These are phyloP conservation scores for Papilio protenor DNA, from an alignment of 2,888 invertebrate species.

Conservation along the genomic window DNA sequence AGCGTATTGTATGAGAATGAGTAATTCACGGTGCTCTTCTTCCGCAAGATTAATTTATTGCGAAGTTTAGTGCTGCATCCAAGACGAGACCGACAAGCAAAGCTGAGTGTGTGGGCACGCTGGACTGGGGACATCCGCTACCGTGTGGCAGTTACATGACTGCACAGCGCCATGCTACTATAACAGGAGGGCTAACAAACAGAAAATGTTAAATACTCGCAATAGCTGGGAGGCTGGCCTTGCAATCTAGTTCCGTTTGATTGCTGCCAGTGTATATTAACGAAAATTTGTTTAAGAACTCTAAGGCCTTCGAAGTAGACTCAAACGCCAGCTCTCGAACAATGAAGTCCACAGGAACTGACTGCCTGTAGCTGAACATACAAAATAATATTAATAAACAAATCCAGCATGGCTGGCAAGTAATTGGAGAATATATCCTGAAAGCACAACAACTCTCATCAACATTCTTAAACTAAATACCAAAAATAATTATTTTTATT, in stretches of 20 bases:
- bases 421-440: background rate
- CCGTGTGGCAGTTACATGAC: constrained; percentile 70
- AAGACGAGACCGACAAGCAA: constrained; percentile 72
- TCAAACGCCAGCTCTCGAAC: constrained; percentile 95
- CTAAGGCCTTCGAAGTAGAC: constrained; percentile 91
- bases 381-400: constrained; percentile 75
- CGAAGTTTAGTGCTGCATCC: constrained; percentile 66
- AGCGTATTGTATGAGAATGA: constrained; percentile 40
- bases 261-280: constrained; percentile 88
- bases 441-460: background rate
- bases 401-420: constrained; percentile 68
- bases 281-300: constrained; percentile 94
- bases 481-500: background rate
- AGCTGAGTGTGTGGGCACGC: constrained; percentile 51
- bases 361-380: constrained; percentile 96
- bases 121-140: constrained; percentile 61
- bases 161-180: constrained; percentile 73
- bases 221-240: constrained; percentile 88
- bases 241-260: constrained; percentile 94
- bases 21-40: constrained; percentile 49
- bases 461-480: constrained; percentile 15
- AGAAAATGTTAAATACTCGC: constrained; percentile 83
- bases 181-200: constrained; percentile 69
- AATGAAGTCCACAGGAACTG: constrained; percentile 94
- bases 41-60: constrained; percentile 61